phyloP scores from a whole-genome alignment of 1,140 invertebrate genomes.

The Heterodera carotae region DNA sequence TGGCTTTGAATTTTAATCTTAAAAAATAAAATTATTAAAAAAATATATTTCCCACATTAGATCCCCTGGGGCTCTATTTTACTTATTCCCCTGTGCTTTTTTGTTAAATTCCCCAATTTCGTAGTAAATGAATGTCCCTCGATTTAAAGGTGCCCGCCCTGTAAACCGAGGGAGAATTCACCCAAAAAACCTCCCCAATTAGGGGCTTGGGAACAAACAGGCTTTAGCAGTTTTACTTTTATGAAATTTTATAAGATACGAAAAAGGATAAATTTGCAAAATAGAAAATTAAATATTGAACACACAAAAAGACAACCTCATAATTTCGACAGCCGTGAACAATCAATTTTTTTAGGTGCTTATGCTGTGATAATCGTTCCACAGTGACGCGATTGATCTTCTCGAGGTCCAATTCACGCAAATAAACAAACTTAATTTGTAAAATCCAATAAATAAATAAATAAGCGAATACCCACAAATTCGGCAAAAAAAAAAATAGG shows the following conservation, averaged over 20 bases:
- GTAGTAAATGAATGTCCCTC: too few relatives aligned
- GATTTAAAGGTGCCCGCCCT: too few relatives aligned
- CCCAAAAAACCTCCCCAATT: too few relatives aligned
- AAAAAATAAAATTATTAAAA: too few relatives aligned
- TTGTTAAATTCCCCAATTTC: too few relatives aligned
- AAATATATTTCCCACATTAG: too few relatives aligned
- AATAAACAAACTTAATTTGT: slow-evolving; percentile 56
- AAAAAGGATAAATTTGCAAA: not conserved
- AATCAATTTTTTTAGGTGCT: slow-evolving; percentile 60
- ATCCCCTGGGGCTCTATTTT: too few relatives aligned
- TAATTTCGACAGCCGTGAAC: slow-evolving; percentile 65
- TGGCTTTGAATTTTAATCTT: too few relatives aligned
- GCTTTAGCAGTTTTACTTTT: too few relatives aligned
- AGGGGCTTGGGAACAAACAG: too few relatives aligned
- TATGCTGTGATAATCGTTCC: slow-evolving; percentile 56
- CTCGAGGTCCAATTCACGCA: slow-evolving; percentile 63
- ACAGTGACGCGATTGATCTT: slow-evolving; percentile 65
- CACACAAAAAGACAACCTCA: slow-evolving; percentile 38
- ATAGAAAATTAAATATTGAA: not conserved
- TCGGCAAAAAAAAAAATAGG: slow-evolving; percentile 1
- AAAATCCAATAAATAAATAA: not conserved
- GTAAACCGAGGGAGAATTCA: too few relatives aligned
- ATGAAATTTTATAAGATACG: not conserved
- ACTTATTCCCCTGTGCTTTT: too few relatives aligned
- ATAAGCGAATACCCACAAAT: not conserved